Percentiles rank a stretch among this genome's conserved stretches.
Conservation (phyloP, 2,797 vertebrate species). For the Masticophis lateralis region DNA sequence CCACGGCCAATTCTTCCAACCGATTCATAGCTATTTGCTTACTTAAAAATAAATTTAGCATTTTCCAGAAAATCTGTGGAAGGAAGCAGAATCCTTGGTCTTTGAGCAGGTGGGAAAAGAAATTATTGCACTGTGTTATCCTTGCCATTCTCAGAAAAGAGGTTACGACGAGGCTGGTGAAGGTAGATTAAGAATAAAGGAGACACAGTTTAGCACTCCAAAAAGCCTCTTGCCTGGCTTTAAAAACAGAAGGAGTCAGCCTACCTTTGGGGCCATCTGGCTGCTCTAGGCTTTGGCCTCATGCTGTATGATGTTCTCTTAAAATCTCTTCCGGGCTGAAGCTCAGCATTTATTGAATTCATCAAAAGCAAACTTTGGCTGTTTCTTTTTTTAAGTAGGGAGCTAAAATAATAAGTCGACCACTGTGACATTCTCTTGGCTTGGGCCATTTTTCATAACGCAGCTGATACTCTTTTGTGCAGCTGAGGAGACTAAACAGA, state of each 20-base stretch:
- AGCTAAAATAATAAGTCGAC: constrained; percentile 92
- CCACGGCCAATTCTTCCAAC: neutral
- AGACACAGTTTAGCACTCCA: constrained; percentile 46
- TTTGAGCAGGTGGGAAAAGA: neutral
- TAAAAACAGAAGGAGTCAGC: constrained; percentile 52
- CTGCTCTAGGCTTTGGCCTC: constrained; percentile 77
- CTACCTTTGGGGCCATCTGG: constrained; percentile 78
- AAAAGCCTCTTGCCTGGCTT: constrained; percentile 63
- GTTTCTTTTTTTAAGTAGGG: constrained; percentile 75
- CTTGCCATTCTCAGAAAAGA: neutral
- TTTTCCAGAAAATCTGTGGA: neutral
- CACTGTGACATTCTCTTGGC: constrained; percentile 95
- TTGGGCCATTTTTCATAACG: constrained; percentile 93
- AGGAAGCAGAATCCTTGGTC: neutral
- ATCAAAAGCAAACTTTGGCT: constrained; percentile 91
- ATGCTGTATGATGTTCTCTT: constrained; percentile 81
- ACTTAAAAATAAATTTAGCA: neutral
- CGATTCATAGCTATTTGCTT: neutral
- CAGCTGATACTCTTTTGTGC: constrained; percentile 87
- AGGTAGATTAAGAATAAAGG: constrained; percentile 24
- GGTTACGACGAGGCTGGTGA: neutral
- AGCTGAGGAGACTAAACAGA: constrained; percentile 84
- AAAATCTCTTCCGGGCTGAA: constrained; percentile 79
- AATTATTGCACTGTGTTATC: neutral
- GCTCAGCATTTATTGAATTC: constrained; percentile 84